Conservation (phyloP, 2,797 vertebrate genomes). For the Oreochromis grahami region DNA sequence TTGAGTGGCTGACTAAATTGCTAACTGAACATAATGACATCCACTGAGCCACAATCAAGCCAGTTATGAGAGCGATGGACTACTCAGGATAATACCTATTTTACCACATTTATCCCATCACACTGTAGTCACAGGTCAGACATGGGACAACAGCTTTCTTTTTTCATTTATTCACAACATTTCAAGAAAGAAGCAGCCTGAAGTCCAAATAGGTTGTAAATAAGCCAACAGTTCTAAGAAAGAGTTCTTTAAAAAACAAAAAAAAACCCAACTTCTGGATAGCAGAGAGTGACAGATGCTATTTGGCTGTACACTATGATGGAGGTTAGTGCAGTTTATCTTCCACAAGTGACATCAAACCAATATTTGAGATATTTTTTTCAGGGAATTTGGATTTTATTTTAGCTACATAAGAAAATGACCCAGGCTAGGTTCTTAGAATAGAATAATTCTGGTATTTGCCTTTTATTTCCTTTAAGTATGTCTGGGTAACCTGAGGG, state of each 20-base stretch:
- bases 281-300: not conserved
- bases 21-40: not conserved
- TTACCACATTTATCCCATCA: not conserved
- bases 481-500: not conserved
- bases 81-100: not conserved
- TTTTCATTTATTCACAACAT: not conserved
- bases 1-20: not conserved
- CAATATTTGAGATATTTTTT: not conserved
- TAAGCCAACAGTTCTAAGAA: not conserved
- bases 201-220: not conserved
- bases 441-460: not conserved
- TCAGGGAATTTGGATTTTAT: not conserved
- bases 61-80: not conserved
- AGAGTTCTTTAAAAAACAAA: not conserved
- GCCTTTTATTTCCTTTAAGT: not conserved
- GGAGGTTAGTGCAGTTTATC: not conserved
- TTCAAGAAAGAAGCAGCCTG: not conserved
- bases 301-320: not conserved
- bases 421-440: not conserved
- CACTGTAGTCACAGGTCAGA: not conserved
- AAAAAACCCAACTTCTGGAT: not conserved
- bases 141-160: not conserved
- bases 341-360: not conserved
- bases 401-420: not conserved
- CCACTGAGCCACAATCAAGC: not conserved